phyloP scores from a whole-genome alignment of 2,113 vertebrate species.

The Phrynosoma platyrhinos region DNA sequence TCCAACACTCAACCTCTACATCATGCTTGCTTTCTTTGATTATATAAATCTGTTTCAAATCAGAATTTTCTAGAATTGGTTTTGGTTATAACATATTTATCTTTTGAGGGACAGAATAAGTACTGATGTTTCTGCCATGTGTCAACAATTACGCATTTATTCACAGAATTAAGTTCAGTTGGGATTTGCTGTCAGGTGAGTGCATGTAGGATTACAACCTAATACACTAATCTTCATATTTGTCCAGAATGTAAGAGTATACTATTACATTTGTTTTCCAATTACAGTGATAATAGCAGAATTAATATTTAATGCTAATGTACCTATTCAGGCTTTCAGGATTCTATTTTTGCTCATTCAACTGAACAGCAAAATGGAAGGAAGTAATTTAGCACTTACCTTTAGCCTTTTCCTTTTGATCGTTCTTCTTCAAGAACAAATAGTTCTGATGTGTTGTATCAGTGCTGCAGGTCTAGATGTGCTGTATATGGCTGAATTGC shows the following conservation, averaged over 20 bases:
- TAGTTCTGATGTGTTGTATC: background rate
- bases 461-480: background rate
- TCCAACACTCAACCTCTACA: too few species aligned
- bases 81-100: fast-evolving
- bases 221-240: conserved; percentile 1
- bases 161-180: background rate
- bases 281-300: conserved; percentile 22
- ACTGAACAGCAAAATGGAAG: conserved; percentile 2
- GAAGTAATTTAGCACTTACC: conserved; percentile 26
- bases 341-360: conserved; percentile 7
- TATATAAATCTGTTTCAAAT: background rate
- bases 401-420: background rate
- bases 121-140: conserved; percentile 15
- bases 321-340: conserved; percentile 15
- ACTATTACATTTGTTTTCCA: conserved; percentile 27
- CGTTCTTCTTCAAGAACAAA: background rate
- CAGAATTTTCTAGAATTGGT: background rate
- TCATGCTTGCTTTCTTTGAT: background rate
- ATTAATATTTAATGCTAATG: conserved; percentile 42
- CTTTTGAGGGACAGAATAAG: background rate
- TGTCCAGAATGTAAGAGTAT: conserved; percentile 17
- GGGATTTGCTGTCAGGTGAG: background rate
- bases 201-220: background rate
- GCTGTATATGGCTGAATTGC: background rate
- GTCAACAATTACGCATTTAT: background rate